These are phyloP conservation scores for Tiphia femorata DNA, from an alignment of 2,888 invertebrate genomes.

Conservation along the genomic window DNA sequence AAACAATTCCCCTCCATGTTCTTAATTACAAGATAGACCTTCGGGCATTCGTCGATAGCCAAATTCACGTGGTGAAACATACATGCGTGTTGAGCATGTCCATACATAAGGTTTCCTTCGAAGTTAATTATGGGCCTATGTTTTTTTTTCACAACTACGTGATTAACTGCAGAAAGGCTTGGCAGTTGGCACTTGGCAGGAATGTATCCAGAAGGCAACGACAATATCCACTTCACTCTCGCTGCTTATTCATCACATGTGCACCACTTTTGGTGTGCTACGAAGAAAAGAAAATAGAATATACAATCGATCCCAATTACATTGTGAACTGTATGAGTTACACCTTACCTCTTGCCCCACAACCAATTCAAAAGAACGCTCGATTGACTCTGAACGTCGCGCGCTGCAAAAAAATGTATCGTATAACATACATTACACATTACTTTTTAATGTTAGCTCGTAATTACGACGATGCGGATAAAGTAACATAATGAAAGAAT, in stretches of 20 bases:
- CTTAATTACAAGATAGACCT: neutral
- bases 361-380: slow-evolving; percentile 86
- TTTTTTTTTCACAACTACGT: slow-evolving; percentile 5
- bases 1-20: neutral
- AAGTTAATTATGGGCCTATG: no score
- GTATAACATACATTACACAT: slow-evolving; percentile 1
- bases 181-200: slow-evolving; percentile 60
- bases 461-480: no score
- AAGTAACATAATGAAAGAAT: no score
- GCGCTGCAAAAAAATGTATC: slow-evolving; percentile 73
- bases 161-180: slow-evolving; percentile 31
- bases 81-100: slow-evolving; percentile 14
- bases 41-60: neutral
- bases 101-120: no score
- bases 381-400: slow-evolving; percentile 84
- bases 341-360: slow-evolving; percentile 77
- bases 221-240: slow-evolving; percentile 33
- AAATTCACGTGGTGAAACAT: slow-evolving; percentile 1
- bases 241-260: slow-evolving; percentile 63
- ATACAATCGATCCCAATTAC: neutral
- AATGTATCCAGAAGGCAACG: slow-evolving; percentile 59
- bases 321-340: neutral
- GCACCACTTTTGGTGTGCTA: slow-evolving; percentile 67
- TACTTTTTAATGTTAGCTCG: no score
- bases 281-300: slow-evolving; percentile 28